Base-by-base conservation (phyloP, 2,113 vertebrate species). In the Calonectris borealis region DNA sequence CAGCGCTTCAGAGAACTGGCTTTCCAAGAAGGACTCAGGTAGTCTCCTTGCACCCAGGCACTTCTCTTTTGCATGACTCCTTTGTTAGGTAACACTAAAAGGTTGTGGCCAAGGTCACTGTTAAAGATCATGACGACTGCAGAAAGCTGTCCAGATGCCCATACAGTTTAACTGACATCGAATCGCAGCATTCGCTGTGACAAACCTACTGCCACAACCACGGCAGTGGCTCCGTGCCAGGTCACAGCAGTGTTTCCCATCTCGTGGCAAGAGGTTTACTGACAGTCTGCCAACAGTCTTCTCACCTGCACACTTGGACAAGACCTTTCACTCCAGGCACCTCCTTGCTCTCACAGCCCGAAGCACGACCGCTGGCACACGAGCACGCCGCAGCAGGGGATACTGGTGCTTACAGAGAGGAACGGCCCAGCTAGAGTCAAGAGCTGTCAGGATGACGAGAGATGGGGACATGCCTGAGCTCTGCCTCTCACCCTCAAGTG, bases 381-480 rank as follows among this genome's bases (percentile, higher is more conserved):
- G 0, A 22, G 18, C 13, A 25, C 3, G 29, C 34, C 13, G 10
- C 51, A 61, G 38, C 4, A 3, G 12, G 19, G 11, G 12, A 38
- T 6, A 16, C 21, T 9, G 49, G 54, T 55, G 40, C 48, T 49
- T 12, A 32, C 9, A 9, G 13, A 57, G n/a, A 42, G 6, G 36
- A 46, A 34, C 0, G 1, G 48, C 27, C 3, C 36, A 46, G 18
- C 9, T 19, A 16, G 6, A 49, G n/a, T 7, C 1, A 48, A 20
- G 44, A 66, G 26, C 12, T 19, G 32, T 20, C 13, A 57, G 22
- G 54, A 49, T 38, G 22, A 54, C 0, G 3, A 44, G 69, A 40
- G 25, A 13, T 7, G 6, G 20, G 16, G 32, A 24, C 18, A 9
- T 2, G 14, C 32, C 60, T 38, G 27, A 14, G 16, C 40, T 62